A percentile compares a stretch with the other conserved stretches of the same genome.
phyloP scores from a whole-genome alignment of 2,888 invertebrate species.

The Dasypogon diadema region DNA sequence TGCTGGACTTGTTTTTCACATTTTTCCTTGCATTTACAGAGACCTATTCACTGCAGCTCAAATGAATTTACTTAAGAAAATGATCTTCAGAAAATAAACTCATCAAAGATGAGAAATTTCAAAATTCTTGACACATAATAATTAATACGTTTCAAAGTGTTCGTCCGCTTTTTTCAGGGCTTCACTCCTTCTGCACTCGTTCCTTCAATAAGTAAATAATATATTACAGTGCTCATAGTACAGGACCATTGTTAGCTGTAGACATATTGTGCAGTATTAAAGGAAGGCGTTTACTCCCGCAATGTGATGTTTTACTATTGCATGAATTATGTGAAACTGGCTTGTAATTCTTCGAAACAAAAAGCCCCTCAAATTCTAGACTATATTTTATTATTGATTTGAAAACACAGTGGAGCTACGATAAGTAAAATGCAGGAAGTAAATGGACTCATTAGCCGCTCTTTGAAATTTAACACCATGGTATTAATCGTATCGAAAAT shows the following conservation, averaged over 20 bases:
- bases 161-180: constrained; percentile 21
- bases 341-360: no score
- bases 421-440: no score
- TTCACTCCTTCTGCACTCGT: not conserved
- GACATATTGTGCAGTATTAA: no score
- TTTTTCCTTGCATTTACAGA: not conserved
- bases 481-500: constrained; percentile 18
- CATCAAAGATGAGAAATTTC: constrained; percentile 49
- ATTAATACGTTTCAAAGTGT: constrained; percentile 45
- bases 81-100: constrained; percentile 41
- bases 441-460: constrained; percentile 28
- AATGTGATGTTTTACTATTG: no score
- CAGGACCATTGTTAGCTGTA: no score
- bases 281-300: no score
- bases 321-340: no score
- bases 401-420: no score
- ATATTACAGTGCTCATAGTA: no score
- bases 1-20: constrained; percentile 11
- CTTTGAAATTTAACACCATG: constrained; percentile 15
- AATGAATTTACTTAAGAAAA: constrained; percentile 43
- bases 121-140: constrained; percentile 39
- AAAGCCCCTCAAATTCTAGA: no score
- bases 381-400: no score
- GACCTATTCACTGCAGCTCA: constrained; percentile 3
- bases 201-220: no score